A percentile compares a stretch with the other conserved stretches of the same genome.
Evolutionary conservation across 2,113 vertebrate genomes (phyloP).

Genomic region (Loxodonta africana): DNA sequence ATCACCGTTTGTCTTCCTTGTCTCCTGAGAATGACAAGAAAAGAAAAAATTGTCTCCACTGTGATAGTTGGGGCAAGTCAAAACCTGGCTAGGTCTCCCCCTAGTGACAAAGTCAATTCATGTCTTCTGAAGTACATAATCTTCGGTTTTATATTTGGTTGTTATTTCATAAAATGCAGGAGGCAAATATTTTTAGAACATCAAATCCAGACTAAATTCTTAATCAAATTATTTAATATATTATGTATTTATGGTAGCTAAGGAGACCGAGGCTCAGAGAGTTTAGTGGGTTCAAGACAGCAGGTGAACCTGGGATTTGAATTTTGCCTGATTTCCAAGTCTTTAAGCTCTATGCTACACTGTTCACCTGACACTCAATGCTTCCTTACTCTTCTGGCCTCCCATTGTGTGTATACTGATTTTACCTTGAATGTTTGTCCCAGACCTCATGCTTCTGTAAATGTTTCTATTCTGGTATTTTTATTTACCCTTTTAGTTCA

Average conservation of each 20-base stretch:
- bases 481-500: not conserved
- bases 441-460: not conserved
- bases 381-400: no score
- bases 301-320: not conserved
- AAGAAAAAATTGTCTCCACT: not conserved
- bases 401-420: fast-evolving
- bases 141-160: not conserved
- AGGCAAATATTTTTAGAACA: not conserved
- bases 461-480: not conserved
- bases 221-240: not conserved
- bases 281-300: not conserved
- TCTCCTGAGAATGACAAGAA: not conserved
- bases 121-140: not conserved
- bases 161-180: not conserved
- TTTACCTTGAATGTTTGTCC: not conserved
- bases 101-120: slow-evolving; percentile 66
- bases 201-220: not conserved
- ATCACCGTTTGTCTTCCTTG: not conserved
- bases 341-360: no score
- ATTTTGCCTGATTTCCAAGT: not conserved
- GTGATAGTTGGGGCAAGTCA: slow-evolving; percentile 62
- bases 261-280: not conserved
- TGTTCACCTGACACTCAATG: fast-evolving
- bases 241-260: not conserved
- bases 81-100: slow-evolving; percentile 59